Base-by-base conservation (phyloP, 2,888 invertebrate species). In the Abrostola tripartita region DNA sequence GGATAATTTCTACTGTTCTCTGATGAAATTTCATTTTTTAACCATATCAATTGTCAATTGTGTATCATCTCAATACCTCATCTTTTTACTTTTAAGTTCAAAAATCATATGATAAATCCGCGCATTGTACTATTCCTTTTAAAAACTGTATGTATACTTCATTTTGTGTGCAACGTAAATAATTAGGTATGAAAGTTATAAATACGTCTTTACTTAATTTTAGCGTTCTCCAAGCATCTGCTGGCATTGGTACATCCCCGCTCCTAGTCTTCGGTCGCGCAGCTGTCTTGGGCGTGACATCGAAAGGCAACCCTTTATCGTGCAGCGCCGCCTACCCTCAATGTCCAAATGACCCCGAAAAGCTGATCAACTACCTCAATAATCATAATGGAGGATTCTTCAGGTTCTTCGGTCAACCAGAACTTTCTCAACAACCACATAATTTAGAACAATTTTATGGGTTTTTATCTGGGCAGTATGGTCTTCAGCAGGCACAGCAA, bases 311-410 rank as follows among this genome's bases (percentile, higher is more conserved):
- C 78, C 87, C 96, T 0, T 88, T 92, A 0, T 89, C 93, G 14
- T 97, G 97, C 79, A 92, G 95, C 50, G 92, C 94, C 65, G 96
- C 96, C 9, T 98, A 97, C 83, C 96, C 97, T 0, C 95, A 95
- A 57, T 98, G 98, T 82, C 98, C 98, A 0, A 95, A 95, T 53
- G 96, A 97, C 85, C 95, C 97, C 38, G 96, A 96, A 74, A 95
- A 96, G 76, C 95, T 98, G 9, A 95, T 98, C 42, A 94, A 96
- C 85, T 98, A 98, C 86, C 92, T 98, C 56, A 98, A 98, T 91
- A 98, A 97, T 88, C 96, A 98, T 84, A 97, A 97, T 62, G 98
- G 98, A 47, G 98, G 98, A 0, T 97, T 98, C 89, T 98, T 98
- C 85, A 95, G 97, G 68, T 97, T 97, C 85, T 98, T 98, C 84